phyloP scores from a whole-genome alignment of 2,797 vertebrate species.

The Pteropus rufus region DNA sequence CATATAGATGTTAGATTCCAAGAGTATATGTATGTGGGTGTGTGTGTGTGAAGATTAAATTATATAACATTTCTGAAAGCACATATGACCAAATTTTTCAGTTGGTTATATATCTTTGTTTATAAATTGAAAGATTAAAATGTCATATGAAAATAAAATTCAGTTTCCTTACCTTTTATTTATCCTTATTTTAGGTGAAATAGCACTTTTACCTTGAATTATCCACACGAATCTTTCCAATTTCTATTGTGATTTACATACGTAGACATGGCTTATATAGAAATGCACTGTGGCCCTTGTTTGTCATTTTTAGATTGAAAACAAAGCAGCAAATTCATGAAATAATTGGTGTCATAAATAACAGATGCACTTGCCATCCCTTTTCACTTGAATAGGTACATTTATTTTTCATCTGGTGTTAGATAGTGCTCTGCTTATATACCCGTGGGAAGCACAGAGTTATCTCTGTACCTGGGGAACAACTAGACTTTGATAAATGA shows the following conservation, averaged over 20 bases:
- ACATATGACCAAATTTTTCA: background rate
- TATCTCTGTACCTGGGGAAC: slow-evolving; percentile 13
- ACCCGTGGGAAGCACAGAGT: background rate
- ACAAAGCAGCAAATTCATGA: slow-evolving; percentile 16
- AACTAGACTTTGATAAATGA: slow-evolving; percentile 34
- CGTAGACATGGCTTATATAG: background rate
- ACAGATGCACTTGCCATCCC: background rate
- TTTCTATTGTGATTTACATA: background rate
- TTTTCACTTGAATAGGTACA: slow-evolving; percentile 10
- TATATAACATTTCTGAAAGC: background rate
- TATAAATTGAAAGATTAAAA: background rate
- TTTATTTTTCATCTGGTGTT: slow-evolving; percentile 57
- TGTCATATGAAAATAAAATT: background rate
- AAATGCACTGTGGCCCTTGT: background rate
- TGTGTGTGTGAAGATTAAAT: background rate
- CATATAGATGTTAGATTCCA: background rate
- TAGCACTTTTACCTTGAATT: background rate
- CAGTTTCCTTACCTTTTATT: background rate
- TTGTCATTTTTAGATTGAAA: slow-evolving; percentile 42
- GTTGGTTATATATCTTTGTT: background rate
- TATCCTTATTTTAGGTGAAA: background rate
- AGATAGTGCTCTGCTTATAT: background rate
- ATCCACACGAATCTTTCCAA: background rate
- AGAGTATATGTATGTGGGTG: background rate
- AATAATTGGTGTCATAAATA: slow-evolving; percentile 49